Evolutionary conservation across 2,888 invertebrate species (phyloP).

Genomic region (Andrena bucephala): DNA sequence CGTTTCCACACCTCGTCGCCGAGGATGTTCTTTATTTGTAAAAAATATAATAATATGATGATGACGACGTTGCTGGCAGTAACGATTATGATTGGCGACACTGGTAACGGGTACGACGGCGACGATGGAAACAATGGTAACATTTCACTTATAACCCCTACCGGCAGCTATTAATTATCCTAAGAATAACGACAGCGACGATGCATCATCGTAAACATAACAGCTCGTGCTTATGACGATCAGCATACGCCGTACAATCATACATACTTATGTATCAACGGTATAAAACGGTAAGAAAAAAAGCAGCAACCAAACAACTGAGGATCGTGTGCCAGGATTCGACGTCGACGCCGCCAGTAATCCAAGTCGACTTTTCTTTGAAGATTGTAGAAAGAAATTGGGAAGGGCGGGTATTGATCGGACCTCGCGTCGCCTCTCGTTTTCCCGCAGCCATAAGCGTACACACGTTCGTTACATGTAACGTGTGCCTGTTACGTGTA

Average conservation of each 20-base stretch:
- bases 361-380: background rate
- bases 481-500: background rate
- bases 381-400: background rate
- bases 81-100: conserved; percentile 48
- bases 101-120: conserved; percentile 33
- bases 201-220: conserved; percentile 28
- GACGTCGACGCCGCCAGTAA: too few species aligned
- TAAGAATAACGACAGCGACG: conserved; percentile 26
- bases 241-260: too few species aligned
- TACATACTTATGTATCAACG: background rate
- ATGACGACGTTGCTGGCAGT: conserved; percentile 55
- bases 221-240: background rate
- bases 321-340: too few species aligned
- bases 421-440: conserved; percentile 12
- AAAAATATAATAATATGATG: conserved; percentile 84
- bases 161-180: conserved; percentile 25
- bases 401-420: background rate
- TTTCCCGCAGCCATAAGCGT: conserved; percentile 1
- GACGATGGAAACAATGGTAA: conserved; percentile 45
- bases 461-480: background rate
- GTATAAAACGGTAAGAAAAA: conserved; percentile 11
- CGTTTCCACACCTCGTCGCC: conserved; percentile 48
- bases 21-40: conserved; percentile 82
- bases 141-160: conserved; percentile 23
- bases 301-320: background rate